Percentiles rank a stretch among this genome's conserved stretches.
Evolutionary conservation across 2,113 vertebrate species (phyloP).

Genomic region (Zapornia atra): DNA sequence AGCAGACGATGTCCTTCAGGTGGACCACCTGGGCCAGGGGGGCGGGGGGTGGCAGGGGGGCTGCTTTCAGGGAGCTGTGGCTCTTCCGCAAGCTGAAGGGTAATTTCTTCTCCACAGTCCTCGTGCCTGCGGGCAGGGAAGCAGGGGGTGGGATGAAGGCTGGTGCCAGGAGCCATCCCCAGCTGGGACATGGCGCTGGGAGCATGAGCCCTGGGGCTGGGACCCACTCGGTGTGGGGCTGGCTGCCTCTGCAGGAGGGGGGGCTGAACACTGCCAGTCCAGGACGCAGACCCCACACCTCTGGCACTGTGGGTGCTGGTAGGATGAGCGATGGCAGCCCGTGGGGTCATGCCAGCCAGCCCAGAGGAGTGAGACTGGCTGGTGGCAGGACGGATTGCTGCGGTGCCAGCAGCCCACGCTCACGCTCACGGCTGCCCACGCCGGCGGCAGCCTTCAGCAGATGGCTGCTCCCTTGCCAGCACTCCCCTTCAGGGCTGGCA

Average conservation of each 20-base stretch:
- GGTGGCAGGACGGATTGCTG: neutral
- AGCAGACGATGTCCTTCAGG: conserved; percentile 94
- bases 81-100: conserved; percentile 74
- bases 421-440: rapidly evolving
- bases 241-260: neutral
- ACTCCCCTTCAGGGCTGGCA: neutral
- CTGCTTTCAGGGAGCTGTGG: conserved; percentile 72
- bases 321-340: rapidly evolving
- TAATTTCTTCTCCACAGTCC: conserved; percentile 71
- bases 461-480: neutral
- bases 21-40: conserved; percentile 80
- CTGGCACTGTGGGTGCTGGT: rapidly evolving
- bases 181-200: rapidly evolving
- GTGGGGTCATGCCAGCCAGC: rapidly evolving
- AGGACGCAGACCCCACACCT: rapidly evolving
- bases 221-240: neutral
- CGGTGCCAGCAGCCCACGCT: neutral
- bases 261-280: neutral
- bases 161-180: neutral
- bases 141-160: neutral
- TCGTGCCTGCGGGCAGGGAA: neutral
- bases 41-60: neutral
- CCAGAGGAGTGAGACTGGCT: neutral
- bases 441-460: neutral
- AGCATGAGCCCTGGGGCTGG: neutral